Conservation (phyloP, 2,888 invertebrate genomes). For the Cephus rjabovi region DNA sequence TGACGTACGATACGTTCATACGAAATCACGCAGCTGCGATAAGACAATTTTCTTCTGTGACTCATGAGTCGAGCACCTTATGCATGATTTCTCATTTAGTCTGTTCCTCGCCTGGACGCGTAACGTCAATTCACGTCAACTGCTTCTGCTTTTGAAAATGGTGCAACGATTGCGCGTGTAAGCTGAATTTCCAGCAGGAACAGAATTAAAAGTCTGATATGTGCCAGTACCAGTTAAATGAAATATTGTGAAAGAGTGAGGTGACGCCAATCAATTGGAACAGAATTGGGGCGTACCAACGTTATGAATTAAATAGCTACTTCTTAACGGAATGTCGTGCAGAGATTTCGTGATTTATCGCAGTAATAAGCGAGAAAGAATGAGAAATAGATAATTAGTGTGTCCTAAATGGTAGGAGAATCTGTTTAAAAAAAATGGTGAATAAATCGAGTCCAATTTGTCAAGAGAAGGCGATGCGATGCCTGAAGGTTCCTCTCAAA, state of each 20-base stretch:
- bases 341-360: background rate
- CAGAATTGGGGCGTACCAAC: background rate
- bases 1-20: background rate
- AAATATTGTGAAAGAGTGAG: background rate
- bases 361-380: background rate
- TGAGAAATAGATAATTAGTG: background rate
- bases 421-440: constrained; percentile 41
- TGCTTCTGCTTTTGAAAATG: background rate
- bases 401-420: background rate
- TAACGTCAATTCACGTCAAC: background rate
- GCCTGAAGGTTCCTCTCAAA: constrained; percentile 55
- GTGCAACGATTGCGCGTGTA: background rate
- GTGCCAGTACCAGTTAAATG: background rate
- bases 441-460: constrained; percentile 38
- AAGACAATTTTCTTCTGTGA: background rate
- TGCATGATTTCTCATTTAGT: background rate
- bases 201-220: background rate
- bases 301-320: background rate
- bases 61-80: background rate
- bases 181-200: background rate
- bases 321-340: background rate
- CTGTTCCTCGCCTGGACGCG: background rate
- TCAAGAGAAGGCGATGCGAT: constrained; percentile 45
- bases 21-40: background rate
- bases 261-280: background rate